Base-by-base conservation (phyloP, 2,113 vertebrate species). In the Oriolus oriolus region DNA sequence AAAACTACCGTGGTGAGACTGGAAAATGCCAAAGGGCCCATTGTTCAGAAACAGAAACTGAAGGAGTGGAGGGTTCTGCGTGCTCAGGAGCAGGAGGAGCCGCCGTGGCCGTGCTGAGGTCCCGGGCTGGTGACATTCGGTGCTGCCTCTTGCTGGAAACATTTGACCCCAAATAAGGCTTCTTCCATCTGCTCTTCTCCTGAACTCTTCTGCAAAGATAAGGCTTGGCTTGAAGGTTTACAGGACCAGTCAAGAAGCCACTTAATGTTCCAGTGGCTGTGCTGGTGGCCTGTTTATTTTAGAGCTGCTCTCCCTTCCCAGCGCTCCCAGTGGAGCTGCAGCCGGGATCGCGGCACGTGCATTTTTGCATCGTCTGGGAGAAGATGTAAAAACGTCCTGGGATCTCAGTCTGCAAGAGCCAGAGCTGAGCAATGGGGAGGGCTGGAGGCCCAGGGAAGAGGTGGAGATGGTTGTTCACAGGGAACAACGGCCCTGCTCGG, bases 111-210 rank as follows among this genome's bases (percentile, higher is more conserved):
- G 3, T 13, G 44, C 69, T 66, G 44, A 65, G 50, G 8, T 44
- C 26, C 35, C 63, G 16, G 56, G 15, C 45, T n/a, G 37, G 44
- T 35, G 77, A 26, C 59, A 11, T 9, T 53, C 0, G 0, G 10
- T 28, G 50, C 70, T 35, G 52, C 37, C 39, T 44, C 83, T 27
- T n/a, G 30, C 76, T 60, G 59, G 21, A 33, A 80, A 50, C n/a
- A 21, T 13, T 16, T 2, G 53, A 35, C 17, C n/a, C 47, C 31
- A 49, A 17, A 33, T 14, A 10, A 74, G 7, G 23, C 30, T 87
- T 49, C 45, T 57, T 52, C 77, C 54, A 31, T 22, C 39, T 41
- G 33, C 49, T 91, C 35, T 17, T 64, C 56, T 66, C 52, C 57
- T 61, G 54, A 64, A 11, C 69, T n/a, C 59, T 33, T 52, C 71